These are phyloP conservation scores for Intellagama lesueurii DNA, from an alignment of 2,797 vertebrate species.

Conservation along the genomic window DNA sequence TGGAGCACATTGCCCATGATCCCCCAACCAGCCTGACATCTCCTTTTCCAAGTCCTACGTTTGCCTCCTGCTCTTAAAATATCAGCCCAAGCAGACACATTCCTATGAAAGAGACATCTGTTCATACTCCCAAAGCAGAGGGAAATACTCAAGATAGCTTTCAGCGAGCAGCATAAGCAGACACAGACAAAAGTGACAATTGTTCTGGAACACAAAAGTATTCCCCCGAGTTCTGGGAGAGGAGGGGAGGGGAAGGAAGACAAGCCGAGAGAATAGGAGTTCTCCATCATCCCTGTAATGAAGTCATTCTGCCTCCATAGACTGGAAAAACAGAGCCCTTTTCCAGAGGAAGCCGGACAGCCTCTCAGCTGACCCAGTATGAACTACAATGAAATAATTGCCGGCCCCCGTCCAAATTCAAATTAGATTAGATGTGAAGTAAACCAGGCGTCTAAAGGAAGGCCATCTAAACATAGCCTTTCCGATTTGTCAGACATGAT, in stretches of 20 bases:
- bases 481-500: conserved; percentile 67
- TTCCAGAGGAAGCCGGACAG: conserved; percentile 60
- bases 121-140: not conserved
- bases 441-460: conserved; percentile 72
- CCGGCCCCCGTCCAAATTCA: conserved; percentile 72
- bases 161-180: not conserved
- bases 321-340: conserved; percentile 57
- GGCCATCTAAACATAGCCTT: conserved; percentile 68
- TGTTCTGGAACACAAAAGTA: conserved; percentile 41
- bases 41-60: no score
- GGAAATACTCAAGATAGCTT: not conserved
- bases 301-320: conserved; percentile 31
- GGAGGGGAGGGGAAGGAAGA: not conserved
- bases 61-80: not conserved
- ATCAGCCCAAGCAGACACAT: conserved; percentile 4
- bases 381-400: conserved; percentile 76
- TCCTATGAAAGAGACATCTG: not conserved
- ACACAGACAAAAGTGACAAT: conserved; percentile 33
- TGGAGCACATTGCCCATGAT: no score
- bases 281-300: not conserved
- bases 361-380: conserved; percentile 59
- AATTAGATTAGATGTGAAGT: conserved; percentile 78
- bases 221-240: not conserved
- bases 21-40: no score
- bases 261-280: not conserved